These are phyloP conservation scores for Apodemus agrarius DNA, from an alignment of 2,797 vertebrate genomes.

Conservation along the genomic window DNA sequence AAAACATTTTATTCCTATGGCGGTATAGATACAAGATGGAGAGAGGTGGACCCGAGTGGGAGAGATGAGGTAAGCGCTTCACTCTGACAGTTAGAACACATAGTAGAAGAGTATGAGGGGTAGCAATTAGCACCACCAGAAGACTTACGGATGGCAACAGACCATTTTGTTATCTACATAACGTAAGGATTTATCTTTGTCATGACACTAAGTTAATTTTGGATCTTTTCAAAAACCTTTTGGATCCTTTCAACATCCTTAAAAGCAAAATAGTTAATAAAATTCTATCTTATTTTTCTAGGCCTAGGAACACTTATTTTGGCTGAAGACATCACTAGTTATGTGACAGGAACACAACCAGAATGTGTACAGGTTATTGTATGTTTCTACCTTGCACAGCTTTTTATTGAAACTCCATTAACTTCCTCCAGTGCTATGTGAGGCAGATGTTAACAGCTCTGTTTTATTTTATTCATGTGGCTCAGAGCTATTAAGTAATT, in stretches of 20 bases:
- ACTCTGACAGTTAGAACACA: not conserved
- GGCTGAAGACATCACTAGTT: not conserved
- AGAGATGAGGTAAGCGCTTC: not conserved
- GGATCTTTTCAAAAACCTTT: not conserved
- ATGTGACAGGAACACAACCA: not conserved
- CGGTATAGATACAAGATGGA: not conserved
- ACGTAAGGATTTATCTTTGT: not conserved
- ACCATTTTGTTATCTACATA: not conserved
- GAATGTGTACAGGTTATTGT: not conserved
- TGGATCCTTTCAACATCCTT: not conserved
- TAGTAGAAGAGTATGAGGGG: too few species aligned
- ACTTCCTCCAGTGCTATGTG: not conserved
- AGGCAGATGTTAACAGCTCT: not conserved
- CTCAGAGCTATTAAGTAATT: conserved; percentile 34
- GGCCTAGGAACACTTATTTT: not conserved
- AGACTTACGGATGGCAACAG: not conserved
- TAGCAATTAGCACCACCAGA: not conserved
- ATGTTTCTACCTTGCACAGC: not conserved
- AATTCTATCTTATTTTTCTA: not conserved
- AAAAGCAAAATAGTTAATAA: not conserved
- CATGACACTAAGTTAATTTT: not conserved
- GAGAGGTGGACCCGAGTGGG: not conserved
- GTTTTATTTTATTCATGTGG: conserved; percentile 1
- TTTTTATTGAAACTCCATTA: not conserved
- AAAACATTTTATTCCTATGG: not conserved